Evolutionary conservation across 2,888 invertebrate species (phyloP).

Genomic region (Tetanocera ferruginea): DNA sequence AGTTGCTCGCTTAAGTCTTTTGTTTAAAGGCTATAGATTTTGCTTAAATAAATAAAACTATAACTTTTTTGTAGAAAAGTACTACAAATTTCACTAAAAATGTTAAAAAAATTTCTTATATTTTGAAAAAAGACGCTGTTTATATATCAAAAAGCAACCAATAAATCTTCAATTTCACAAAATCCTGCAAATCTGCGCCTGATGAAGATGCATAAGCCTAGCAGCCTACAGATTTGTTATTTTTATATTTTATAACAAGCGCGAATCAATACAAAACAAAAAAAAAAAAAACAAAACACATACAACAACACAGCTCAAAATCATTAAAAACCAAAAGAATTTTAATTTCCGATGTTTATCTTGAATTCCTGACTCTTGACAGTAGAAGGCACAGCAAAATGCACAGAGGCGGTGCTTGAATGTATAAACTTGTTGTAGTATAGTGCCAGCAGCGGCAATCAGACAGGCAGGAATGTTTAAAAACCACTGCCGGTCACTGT

Average conservation of each 20-base stretch:
- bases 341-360: conserved; percentile 66
- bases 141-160: background rate
- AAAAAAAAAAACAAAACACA: no score
- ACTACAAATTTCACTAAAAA: no score
- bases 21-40: background rate
- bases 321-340: conserved; percentile 62
- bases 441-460: background rate
- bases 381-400: conserved; percentile 19
- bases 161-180: background rate
- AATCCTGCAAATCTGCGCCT: conserved; percentile 1
- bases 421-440: background rate
- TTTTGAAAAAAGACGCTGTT: background rate
- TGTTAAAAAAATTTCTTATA: background rate
- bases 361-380: conserved; percentile 31
- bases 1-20: conserved; percentile 14
- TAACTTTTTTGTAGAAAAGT: no score
- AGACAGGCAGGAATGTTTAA: background rate
- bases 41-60: no score
- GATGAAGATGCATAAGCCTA: background rate
- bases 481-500: background rate
- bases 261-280: background rate
- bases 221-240: no score
- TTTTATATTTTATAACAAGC: no score
- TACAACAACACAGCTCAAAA: conserved; percentile 26
- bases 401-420: conserved; percentile 20